Base-by-base conservation (phyloP, 2,797 vertebrate genomes). In the Cetoscarus ocellatus region DNA sequence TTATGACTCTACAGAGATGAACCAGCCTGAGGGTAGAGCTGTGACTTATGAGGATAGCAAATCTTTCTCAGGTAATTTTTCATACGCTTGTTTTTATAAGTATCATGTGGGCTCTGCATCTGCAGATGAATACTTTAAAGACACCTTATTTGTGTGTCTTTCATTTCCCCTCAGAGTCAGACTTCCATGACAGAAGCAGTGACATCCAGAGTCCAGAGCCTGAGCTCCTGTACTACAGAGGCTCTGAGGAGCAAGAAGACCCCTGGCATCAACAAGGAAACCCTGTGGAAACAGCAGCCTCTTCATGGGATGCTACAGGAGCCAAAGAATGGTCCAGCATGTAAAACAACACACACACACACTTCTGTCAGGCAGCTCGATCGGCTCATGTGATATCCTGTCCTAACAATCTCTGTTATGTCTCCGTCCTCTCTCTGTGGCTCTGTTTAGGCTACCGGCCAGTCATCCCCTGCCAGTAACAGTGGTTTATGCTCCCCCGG, bases 151-250 rank as follows among this genome's bases (percentile, higher is more conserved):
- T 11, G 8, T 36, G 13, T 34, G 14, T 8, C 56, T 39, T 52
- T 42, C 6, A 42, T 56, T n/a, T 45, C 48, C n/a, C 10, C 40
- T 8, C 64, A 88, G 85, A 77, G 47, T 63, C 81, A 2, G 78
- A 79, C 39, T 36, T 75, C n/a, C 83, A 64, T n/a, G 68, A 85
- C 54, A 50, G 47, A 8, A 67, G 13, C 1, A 36, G 10, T 10
- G 52, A 66, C 36, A 42, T 70, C 39, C 85, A 77, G 60, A 75
- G 78, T 17, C 19, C 92, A 89, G 93, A 94, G 48, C 79, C 79
- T 52, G 80, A 88, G 8, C 63, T 82, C 0, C 64, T 79, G 43
- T 76, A 88, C 43, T 62, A 81, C 74, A 62, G 61, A 77, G 67
- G 48, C 40, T 1, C 17, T 1, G 84, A 70, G 18, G 77, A 80